Base-by-base conservation (phyloP, 2,888 invertebrate genomes). In the Ligdia adustata region DNA sequence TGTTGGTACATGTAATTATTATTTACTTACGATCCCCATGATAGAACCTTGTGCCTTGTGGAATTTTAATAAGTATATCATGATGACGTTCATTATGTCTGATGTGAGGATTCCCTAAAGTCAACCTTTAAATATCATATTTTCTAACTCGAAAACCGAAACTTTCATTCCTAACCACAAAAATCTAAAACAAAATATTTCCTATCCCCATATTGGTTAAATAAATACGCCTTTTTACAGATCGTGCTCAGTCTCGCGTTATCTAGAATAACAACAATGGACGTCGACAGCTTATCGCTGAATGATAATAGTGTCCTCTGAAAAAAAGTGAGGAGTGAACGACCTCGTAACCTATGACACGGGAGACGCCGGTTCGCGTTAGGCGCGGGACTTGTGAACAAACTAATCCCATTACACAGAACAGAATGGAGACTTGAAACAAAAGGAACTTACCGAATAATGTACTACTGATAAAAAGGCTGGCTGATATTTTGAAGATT, bases 181-280 rank as follows among this genome's bases (percentile, higher is more conserved):
- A 47, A 45, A 51, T 52, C 51, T 42, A 27, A n/a, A n/a, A 9
- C 31, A 35, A 52, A 22, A 54, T 47, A 38, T 51, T 42, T 45
- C 48, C 47, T 40, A 34, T 14, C 18, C 7, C 5, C 37, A 33
- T 53, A 54, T 42, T 38, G 48, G 42, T 52, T n/a, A 52, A 44
- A 57, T 55, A 55, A 53, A 53, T 52, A 57, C 49, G 57, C 43
- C 46, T 52, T 57, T 53, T 57, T 49, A 54, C 57, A 57, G 65
- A 68, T 64, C 49, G 60, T 57, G 38, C 35, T 47, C 46, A 43
- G 31, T 9, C 24, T 41, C 42, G 43, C 46, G 57, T 62, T 72
- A 69, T 69, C 67, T n/a, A 52, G 55, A 60, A 62, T 57, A 62
- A 64, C 59, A 72, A 71, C 59, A 72, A 71, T 66, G 55, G 62